phyloP scores from a whole-genome alignment of 2,797 vertebrate species.

The Phoeniculus purpureus region DNA sequence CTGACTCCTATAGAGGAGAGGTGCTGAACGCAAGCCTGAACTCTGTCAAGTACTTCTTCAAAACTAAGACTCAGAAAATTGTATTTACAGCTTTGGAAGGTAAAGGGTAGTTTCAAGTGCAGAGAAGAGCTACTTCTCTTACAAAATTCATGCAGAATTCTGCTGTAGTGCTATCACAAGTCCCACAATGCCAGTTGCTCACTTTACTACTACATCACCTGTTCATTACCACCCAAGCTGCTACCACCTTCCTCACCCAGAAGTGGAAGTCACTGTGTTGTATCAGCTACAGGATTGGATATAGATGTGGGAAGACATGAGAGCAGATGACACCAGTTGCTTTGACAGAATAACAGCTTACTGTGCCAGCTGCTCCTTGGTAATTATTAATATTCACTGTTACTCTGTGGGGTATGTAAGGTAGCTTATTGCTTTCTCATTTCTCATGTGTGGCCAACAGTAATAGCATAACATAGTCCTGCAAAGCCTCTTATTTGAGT shows the following conservation, averaged over 20 bases:
- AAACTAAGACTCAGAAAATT: not conserved
- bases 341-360: not conserved
- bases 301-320: no score
- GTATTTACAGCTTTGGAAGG: not conserved
- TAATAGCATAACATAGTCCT: not conserved
- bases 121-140: not conserved
- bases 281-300: not conserved
- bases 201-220: not conserved
- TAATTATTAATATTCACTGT: not conserved
- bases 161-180: fast-evolving
- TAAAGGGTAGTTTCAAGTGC: not conserved
- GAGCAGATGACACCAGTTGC: not conserved
- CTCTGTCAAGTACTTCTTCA: not conserved
- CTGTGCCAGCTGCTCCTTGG: not conserved
- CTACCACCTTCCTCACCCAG: not conserved
- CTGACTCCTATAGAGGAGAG: not conserved
- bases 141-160: not conserved
- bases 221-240: not conserved
- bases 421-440: not conserved
- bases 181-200: not conserved
- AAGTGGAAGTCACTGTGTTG: not conserved
- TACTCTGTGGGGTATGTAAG: not conserved
- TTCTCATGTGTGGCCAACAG: not conserved
- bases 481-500: not conserved
- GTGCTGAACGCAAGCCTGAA: not conserved